Percentiles rank a stretch among this genome's conserved stretches.
Conservation (phyloP, 2,888 invertebrate genomes). For the Anthophora plumipes region DNA sequence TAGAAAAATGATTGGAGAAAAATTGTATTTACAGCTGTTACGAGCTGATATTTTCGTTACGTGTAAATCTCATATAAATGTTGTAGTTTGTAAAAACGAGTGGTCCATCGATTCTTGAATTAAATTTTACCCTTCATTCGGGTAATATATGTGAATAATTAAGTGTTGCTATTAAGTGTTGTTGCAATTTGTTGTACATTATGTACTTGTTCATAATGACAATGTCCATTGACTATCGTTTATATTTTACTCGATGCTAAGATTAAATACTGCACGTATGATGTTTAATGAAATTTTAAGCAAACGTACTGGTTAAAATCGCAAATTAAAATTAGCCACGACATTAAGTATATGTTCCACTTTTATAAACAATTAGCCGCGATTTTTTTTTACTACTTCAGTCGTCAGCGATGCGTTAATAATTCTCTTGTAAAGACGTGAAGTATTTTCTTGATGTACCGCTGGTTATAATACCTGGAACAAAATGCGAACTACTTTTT, state of each 20-base stretch:
- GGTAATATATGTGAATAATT: constrained; percentile 5
- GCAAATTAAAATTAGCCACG: neutral
- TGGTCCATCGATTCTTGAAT: neutral
- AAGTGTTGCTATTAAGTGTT: neutral
- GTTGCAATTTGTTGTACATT: neutral
- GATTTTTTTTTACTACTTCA: neutral
- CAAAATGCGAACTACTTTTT: constrained; percentile 14
- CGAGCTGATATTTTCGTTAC: constrained; percentile 5
- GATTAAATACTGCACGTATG: neutral
- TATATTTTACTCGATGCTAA: neutral
- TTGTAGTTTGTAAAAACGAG: neutral
- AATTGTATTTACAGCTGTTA: constrained; percentile 3
- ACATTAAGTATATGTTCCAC: neutral
- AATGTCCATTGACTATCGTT: neutral
- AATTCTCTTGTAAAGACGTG: neutral
- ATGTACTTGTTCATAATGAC: neutral
- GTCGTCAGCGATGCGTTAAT: neutral
- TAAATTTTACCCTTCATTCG: neutral
- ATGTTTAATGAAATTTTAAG: neutral
- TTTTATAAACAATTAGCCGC: neutral
- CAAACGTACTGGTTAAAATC: neutral
- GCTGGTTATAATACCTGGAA: constrained; percentile 33
- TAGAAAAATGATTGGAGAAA: constrained; percentile 2
- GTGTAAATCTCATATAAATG: constrained; percentile 25
- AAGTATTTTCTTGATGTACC: neutral